These are phyloP conservation scores for Myodes glareolus DNA, from an alignment of 2,113 vertebrate species.

Conservation along the genomic window DNA sequence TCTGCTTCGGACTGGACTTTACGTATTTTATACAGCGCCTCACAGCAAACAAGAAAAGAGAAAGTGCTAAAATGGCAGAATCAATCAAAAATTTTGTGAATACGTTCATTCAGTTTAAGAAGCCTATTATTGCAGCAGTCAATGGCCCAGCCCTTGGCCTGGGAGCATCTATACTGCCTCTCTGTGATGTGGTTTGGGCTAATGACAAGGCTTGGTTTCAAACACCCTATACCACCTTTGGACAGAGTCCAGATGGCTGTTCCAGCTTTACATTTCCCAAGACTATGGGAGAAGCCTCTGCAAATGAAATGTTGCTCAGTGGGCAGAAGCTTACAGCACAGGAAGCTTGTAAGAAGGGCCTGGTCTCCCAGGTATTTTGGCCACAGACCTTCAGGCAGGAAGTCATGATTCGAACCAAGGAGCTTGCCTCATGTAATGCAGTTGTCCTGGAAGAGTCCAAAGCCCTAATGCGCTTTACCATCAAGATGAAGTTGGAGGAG, in stretches of 20 bases:
- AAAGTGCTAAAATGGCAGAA: slow-evolving; percentile 97
- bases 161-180: slow-evolving; percentile 95
- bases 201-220: slow-evolving; percentile 99
- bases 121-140: slow-evolving; percentile 96
- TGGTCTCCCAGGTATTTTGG: not conserved
- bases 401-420: not conserved
- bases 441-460: slow-evolving; percentile 96
- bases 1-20: slow-evolving; percentile 97
- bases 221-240: slow-evolving; percentile 95
- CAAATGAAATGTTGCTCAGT: not conserved
- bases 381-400: not conserved
- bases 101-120: slow-evolving; percentile 99
- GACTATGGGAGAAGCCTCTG: slow-evolving; percentile 97
- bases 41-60: slow-evolving; percentile 94
- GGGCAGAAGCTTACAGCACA: not conserved
- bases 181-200: slow-evolving; percentile 98
- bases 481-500: slow-evolving; percentile 93
- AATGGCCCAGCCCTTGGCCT: slow-evolving; percentile 97
- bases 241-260: slow-evolving; percentile 97
- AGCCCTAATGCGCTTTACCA: slow-evolving; percentile 93
- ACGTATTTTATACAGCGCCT: slow-evolving; percentile 95
- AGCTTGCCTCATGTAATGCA: not conserved
- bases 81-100: slow-evolving; percentile 92
- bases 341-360: not conserved
- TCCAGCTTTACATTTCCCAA: slow-evolving; percentile 95